phyloP scores from a whole-genome alignment of 2,888 invertebrate genomes.

The Amiota minor region DNA sequence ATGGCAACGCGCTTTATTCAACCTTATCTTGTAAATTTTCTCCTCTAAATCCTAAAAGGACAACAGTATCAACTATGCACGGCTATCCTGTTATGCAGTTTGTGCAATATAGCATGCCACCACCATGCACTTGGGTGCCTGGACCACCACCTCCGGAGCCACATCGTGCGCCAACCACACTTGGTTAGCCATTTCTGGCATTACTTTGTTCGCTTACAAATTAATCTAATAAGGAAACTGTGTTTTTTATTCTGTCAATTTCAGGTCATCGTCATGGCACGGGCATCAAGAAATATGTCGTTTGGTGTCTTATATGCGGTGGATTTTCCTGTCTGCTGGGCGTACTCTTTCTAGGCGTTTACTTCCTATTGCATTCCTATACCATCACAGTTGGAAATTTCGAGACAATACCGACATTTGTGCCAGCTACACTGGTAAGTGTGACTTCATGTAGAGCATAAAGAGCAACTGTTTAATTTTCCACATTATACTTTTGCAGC shows the following conservation, averaged over 20 bases:
- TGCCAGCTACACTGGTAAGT: conserved; percentile 91
- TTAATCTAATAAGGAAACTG: background rate
- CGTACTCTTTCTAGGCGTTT: conserved; percentile 83
- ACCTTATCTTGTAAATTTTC: background rate
- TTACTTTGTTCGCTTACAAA: background rate
- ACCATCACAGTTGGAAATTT: conserved; percentile 84
- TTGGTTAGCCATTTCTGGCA: conserved; percentile 42
- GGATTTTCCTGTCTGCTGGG: conserved; percentile 83
- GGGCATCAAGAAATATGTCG: conserved; percentile 81
- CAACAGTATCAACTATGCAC: conserved; percentile 74
- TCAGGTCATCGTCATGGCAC: conserved; percentile 72
- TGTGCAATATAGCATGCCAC: conserved; percentile 77
- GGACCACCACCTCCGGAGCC: conserved; percentile 66
- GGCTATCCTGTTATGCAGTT: conserved; percentile 80
- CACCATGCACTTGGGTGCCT: conserved; percentile 73
- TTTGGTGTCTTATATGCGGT: conserved; percentile 85
- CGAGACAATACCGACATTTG: conserved; percentile 95
- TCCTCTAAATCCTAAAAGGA: background rate
- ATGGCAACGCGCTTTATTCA: conserved; percentile 7
- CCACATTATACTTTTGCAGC: conserved; percentile 75
- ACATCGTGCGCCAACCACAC: conserved; percentile 51
- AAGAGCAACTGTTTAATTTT: background rate
- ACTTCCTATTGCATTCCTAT: conserved; percentile 83
- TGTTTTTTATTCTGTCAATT: conserved; percentile 46
- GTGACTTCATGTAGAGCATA: background rate